phyloP scores from a whole-genome alignment of 2,797 vertebrate genomes.

The Mormyrus hasselquistii region DNA sequence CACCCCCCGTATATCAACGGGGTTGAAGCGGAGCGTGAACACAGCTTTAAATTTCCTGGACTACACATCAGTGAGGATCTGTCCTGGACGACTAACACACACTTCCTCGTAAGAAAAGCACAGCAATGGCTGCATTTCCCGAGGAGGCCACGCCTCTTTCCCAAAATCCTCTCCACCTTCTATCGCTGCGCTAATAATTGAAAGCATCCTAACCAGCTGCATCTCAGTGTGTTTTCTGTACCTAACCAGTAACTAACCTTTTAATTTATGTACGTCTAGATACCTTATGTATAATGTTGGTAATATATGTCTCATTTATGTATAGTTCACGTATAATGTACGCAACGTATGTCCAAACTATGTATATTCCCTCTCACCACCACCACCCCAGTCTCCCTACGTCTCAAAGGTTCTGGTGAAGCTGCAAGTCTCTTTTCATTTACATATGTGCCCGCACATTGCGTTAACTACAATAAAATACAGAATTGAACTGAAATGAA shows the following conservation, averaged over 20 bases:
- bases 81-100: neutral
- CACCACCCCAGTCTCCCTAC: no score
- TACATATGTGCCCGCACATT: neutral
- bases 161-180: no score
- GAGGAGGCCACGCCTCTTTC: no score
- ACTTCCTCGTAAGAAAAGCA: neutral
- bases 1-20: neutral
- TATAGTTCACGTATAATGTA: neutral
- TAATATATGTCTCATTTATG: no score
- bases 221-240: no score
- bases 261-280: no score
- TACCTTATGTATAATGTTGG: no score
- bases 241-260: no score
- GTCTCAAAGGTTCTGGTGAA: neutral
- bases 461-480: neutral
- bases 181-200: no score
- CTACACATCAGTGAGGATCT: neutral
- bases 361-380: neutral
- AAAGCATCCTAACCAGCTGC: no score
- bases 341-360: neutral
- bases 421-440: neutral
- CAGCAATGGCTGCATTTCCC: no score
- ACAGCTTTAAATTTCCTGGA: neutral
- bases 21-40: neutral
- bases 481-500: neutral